Base-by-base conservation (phyloP, 2,797 vertebrate species). In the Sternarchorhynchus goeldii region DNA sequence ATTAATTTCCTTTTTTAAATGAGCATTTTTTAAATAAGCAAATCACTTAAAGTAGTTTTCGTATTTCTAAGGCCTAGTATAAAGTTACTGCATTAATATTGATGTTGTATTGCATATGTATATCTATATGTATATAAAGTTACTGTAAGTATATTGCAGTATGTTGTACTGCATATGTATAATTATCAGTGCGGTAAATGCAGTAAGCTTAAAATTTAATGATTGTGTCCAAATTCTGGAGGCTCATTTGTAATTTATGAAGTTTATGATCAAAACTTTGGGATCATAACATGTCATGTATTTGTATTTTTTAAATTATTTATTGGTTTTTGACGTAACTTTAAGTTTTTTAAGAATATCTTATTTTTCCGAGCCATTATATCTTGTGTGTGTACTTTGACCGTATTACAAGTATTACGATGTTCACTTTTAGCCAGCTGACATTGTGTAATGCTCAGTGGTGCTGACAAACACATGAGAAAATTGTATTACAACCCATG, bases 281-380 rank as follows among this genome's bases (percentile, higher is more conserved):
- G 83, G 84, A 88, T 90, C 86, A 81, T 75, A 77, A 81, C 75
- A 85, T 85, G 87, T 88, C 86, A 84, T 76, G 70, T 90, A 85
- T 89, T 90, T 90, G 87, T 88, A 78, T 77, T 87, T 25, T 25
- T 79, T 92, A 57, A 90, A 91, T 91, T 86, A 91, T 92, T 87
- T 58, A 90, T 75, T 3, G 64, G 57, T 74, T 88, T 83, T 83
- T 75, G 74, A 77, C 69, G 25, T 65, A 73, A 79, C 36, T 39
- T 55, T 17, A 36, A 25, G n/a, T 25, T 25, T 25, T 25, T 25
- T 25, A 25, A 25, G 25, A 25, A 25, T 80, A 76, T 79, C 59
- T 62, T 78, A 70, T 78, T 5, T n/a, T 82, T 58, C 62, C 55
- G 17, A 56, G 67, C 21, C 45, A 34, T 56, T 32, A 31, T 56